Evolutionary conservation across 2,113 vertebrate species (phyloP).

Genomic region (Oreochromis spilurus): DNA sequence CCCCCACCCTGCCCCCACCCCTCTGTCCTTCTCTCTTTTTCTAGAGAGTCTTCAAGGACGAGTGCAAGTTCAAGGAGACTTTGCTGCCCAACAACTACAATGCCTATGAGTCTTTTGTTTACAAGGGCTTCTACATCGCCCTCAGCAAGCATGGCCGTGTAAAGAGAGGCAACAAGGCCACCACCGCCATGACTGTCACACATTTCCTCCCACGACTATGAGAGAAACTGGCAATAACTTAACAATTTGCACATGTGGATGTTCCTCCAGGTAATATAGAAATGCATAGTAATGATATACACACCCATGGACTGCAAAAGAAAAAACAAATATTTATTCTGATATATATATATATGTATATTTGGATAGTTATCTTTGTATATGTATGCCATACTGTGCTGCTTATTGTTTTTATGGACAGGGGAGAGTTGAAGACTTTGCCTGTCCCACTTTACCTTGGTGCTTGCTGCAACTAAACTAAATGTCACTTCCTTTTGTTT

Average conservation of each 20-base stretch:
- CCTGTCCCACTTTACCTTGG: slow-evolving; percentile 68
- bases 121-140: slow-evolving; percentile 85
- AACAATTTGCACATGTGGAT: slow-evolving; percentile 82
- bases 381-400: slow-evolving; percentile 70
- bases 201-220: slow-evolving; percentile 94
- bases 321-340: slow-evolving; percentile 73
- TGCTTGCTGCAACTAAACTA: slow-evolving; percentile 73
- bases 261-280: slow-evolving; percentile 72
- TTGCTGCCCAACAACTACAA: slow-evolving; percentile 97
- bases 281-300: slow-evolving; percentile 44
- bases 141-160: slow-evolving; percentile 89
- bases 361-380: slow-evolving; percentile 80
- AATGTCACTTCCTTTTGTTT: slow-evolving; percentile 54
- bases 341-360: slow-evolving; percentile 72
- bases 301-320: slow-evolving; percentile 58
- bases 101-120: slow-evolving; percentile 85
- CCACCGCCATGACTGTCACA: slow-evolving; percentile 88
- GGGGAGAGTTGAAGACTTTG: slow-evolving; percentile 54
- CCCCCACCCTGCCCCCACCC: not conserved
- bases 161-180: slow-evolving; percentile 89
- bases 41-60: slow-evolving; percentile 85
- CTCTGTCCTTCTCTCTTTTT: not conserved
- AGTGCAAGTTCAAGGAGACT: slow-evolving; percentile 94
- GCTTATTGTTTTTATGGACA: slow-evolving; percentile 71
- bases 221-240: slow-evolving; percentile 67